Percentiles rank a stretch among this genome's conserved stretches.
Evolutionary conservation across 2,888 invertebrate species (phyloP).

Genomic region (Trichopoda pennipes): DNA sequence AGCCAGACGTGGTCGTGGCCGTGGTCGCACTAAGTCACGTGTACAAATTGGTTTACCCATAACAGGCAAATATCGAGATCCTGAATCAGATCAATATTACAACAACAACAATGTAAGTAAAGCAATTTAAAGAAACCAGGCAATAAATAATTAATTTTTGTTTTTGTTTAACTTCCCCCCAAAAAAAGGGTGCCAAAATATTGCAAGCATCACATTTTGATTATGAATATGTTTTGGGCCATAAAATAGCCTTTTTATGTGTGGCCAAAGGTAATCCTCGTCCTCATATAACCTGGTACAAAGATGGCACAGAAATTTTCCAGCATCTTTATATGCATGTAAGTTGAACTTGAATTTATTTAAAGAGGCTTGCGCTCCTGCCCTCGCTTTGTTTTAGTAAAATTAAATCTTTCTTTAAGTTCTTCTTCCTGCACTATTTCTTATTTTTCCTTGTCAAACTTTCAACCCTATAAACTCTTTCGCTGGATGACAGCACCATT

Average conservation of each 20-base stretch:
- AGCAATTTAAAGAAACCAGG: background rate
- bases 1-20: conserved; percentile 86
- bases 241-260: conserved; percentile 96
- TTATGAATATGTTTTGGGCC: conserved; percentile 95
- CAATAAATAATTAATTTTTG: background rate
- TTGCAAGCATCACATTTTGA: conserved; percentile 94
- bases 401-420: no score
- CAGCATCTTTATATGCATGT: conserved; percentile 94
- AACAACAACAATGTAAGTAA: conserved; percentile 89
- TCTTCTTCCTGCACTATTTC: no score
- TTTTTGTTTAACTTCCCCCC: background rate
- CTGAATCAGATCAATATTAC: conserved; percentile 94
- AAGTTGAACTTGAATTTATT: conserved; percentile 78
- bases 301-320: conserved; percentile 96
- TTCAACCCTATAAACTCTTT: no score
- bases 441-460: no score
- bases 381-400: no score
- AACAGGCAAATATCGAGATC: conserved; percentile 93
- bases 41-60: conserved; percentile 93
- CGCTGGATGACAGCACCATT: no score
- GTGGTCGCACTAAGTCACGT: conserved; percentile 89
- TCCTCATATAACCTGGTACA: conserved; percentile 97
- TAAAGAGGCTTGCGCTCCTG: no score
- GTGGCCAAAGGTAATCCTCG: conserved; percentile 94
- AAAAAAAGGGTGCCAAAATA: conserved; percentile 92